These are phyloP conservation scores for Tetropium fuscum DNA, from an alignment of 2,888 invertebrate species.

Conservation along the genomic window DNA sequence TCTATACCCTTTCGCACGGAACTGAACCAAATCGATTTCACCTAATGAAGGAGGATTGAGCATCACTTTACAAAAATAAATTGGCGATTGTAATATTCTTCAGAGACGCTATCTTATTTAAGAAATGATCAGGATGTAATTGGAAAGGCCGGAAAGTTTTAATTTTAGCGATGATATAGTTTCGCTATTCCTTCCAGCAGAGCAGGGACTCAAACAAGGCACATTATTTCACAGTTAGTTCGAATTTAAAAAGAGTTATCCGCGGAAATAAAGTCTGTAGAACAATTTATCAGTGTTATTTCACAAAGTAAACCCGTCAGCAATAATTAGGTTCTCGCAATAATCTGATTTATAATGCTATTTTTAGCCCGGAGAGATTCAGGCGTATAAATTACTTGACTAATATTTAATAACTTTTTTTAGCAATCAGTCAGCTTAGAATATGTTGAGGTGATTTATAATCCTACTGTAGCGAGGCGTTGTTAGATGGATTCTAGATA, in stretches of 20 bases:
- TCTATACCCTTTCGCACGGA: too few species aligned
- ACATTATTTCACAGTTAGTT: constrained; percentile 5
- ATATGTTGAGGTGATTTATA: constrained; percentile 5
- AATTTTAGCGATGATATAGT: not conserved
- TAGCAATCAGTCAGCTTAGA: constrained; percentile 8
- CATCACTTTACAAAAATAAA: too few species aligned
- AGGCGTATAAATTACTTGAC: constrained; percentile 15
- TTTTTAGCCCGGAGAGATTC: constrained; percentile 17
- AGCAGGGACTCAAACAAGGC: not conserved
- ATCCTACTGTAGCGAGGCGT: not conserved
- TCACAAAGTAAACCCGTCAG: constrained; percentile 30
- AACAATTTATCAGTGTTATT: constrained; percentile 25
- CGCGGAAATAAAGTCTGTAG: constrained; percentile 7
- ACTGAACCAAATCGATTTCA: too few species aligned
- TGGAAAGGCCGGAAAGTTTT: not conserved
- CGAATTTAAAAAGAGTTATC: constrained; percentile 18
- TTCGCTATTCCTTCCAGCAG: not conserved
- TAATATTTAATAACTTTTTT: constrained; percentile 17
- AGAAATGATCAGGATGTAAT: too few species aligned
- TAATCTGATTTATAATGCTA: constrained; percentile 39
- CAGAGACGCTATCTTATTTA: too few species aligned
- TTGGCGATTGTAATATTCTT: too few species aligned
- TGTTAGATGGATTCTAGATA: too few species aligned
- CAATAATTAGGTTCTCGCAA: constrained; percentile 45
- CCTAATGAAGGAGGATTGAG: too few species aligned